Evolutionary conservation across 1,140 invertebrate genomes (phyloP).

Genomic region (Eriosoma lanigerum): DNA sequence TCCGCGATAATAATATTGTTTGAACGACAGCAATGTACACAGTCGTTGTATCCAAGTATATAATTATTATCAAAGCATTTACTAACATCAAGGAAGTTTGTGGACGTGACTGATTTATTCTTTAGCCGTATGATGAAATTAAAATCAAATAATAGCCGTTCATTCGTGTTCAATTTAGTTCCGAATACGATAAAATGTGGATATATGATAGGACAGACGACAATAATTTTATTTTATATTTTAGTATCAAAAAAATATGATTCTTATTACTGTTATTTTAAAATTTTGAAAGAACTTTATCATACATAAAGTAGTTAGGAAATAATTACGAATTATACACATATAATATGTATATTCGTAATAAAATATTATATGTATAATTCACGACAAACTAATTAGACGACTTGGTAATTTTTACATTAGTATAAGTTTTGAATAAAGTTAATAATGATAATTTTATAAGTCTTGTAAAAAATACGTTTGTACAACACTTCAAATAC

Average conservation of each 20-base stretch:
- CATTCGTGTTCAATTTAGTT: neutral
- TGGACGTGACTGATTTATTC: neutral
- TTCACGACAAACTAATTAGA: too few species aligned
- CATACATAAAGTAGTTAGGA: too few species aligned
- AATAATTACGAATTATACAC: too few species aligned
- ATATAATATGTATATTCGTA: too few species aligned
- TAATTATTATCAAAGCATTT: neutral
- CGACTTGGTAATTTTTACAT: too few species aligned
- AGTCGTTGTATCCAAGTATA: neutral
- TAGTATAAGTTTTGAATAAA: too few species aligned
- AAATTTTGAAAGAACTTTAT: too few species aligned
- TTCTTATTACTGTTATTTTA: slow-evolving; percentile 12
- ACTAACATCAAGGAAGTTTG: neutral
- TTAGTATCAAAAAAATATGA: neutral
- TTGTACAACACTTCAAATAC: too few species aligned
- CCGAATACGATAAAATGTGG: neutral
- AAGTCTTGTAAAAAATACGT: too few species aligned
- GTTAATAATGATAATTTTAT: too few species aligned
- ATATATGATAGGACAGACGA: neutral
- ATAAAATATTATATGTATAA: too few species aligned
- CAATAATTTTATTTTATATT: slow-evolving; percentile 3
- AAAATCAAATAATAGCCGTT: slow-evolving; percentile 18
- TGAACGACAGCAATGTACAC: neutral
- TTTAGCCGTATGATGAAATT: neutral
- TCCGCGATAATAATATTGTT: neutral